phyloP scores from a whole-genome alignment of 2,113 vertebrate genomes.

The Dryoscopus gambensis region DNA sequence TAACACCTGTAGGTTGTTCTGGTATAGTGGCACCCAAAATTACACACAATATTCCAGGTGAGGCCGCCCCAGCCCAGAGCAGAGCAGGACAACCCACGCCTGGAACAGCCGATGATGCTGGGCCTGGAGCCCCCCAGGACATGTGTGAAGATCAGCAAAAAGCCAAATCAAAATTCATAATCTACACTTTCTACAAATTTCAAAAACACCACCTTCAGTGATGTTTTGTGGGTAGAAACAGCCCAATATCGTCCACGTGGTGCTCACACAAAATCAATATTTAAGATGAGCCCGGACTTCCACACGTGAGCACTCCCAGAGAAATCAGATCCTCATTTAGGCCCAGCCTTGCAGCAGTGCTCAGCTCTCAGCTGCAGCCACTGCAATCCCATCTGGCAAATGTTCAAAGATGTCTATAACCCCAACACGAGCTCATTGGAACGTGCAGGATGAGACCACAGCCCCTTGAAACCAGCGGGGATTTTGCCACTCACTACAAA shows the following conservation, averaged over 20 bases:
- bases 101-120: fast-evolving
- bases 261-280: background rate
- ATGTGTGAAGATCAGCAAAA: background rate
- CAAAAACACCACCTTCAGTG: background rate
- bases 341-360: background rate
- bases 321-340: background rate
- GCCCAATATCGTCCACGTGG: background rate
- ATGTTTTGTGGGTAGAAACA: background rate
- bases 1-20: too few relatives aligned
- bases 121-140: too few relatives aligned
- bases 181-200: background rate
- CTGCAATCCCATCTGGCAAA: background rate
- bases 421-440: background rate
- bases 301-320: background rate
- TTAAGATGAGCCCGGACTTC: background rate
- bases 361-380: background rate
- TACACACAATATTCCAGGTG: background rate
- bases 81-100: background rate
- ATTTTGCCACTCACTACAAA: background rate
- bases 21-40: background rate
- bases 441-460: background rate
- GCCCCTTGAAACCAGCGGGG: background rate
- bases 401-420: background rate
- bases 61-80: background rate
- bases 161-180: background rate